Conservation (phyloP, 2,888 invertebrate genomes). For the Dasysyrphus tricinctus region DNA sequence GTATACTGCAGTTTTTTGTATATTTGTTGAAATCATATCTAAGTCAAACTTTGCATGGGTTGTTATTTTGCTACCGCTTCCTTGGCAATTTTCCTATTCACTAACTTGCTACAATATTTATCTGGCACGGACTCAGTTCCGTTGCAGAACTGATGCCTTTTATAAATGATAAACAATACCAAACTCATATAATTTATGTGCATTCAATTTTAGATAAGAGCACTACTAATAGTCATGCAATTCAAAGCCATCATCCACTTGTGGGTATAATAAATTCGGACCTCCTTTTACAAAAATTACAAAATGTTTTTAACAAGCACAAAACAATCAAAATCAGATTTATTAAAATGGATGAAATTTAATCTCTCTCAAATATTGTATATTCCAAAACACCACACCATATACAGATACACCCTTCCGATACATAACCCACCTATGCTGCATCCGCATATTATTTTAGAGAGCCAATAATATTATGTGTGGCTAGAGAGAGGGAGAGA, state of each 20-base stretch:
- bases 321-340: constrained; percentile 30
- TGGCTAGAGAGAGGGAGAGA: not conserved
- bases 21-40: too few species aligned
- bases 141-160: not conserved
- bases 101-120: not conserved
- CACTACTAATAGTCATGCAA: not conserved
- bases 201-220: constrained; percentile 12
- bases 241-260: not conserved
- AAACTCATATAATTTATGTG: constrained; percentile 9
- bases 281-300: not conserved
- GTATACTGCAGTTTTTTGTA: too few species aligned
- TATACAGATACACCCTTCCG: not conserved
- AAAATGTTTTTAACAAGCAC: constrained; percentile 4
- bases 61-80: not conserved
- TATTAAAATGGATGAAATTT: constrained; percentile 6
- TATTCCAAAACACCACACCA: not conserved
- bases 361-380: constrained; percentile 1
- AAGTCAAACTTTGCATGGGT: too few species aligned
- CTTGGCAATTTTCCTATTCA: not conserved
- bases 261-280: not conserved
- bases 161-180: constrained; percentile 1
- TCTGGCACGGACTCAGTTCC: not conserved
- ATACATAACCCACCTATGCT: not conserved
- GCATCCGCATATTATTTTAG: not conserved
- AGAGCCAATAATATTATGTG: constrained; percentile 13